Evolutionary conservation across 1,140 invertebrate genomes (phyloP).

Genomic region (Harlomillsia oculata): DNA sequence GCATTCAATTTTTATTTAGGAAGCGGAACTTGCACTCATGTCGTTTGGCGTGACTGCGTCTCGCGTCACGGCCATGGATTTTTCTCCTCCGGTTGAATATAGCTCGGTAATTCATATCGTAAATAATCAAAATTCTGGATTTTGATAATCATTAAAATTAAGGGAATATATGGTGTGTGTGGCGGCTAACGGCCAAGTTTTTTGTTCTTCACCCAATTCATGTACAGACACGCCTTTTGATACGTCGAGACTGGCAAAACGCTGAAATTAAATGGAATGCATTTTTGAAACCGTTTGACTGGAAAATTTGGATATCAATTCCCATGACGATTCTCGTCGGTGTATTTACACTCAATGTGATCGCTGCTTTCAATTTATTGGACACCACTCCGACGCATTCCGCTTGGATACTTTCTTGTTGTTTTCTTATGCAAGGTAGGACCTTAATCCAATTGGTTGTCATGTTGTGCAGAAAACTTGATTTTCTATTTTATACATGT

Average conservation of each 20-base stretch:
- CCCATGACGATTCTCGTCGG: conserved; percentile 14
- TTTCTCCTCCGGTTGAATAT: conserved; percentile 29
- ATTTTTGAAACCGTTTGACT: conserved; percentile 23
- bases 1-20: conserved; percentile 6
- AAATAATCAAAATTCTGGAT: background rate
- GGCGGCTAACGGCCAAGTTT: no score
- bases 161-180: no score
- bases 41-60: conserved; percentile 23
- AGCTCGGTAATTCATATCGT: conserved; percentile 19
- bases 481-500: background rate
- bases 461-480: background rate
- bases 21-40: conserved; percentile 30
- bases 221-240: conserved; percentile 23
- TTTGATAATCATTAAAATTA: no score
- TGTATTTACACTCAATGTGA: conserved; percentile 14
- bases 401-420: conserved; percentile 18
- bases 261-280: conserved; percentile 27
- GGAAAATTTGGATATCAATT: conserved; percentile 28
- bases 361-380: conserved; percentile 11
- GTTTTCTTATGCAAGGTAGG: conserved; percentile 31
- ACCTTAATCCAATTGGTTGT: background rate
- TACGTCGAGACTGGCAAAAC: conserved; percentile 22
- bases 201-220: background rate
- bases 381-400: conserved; percentile 18
- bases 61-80: conserved; percentile 25